Evolutionary conservation across 2,113 vertebrate genomes (phyloP).

Genomic region (Siphamia tubifer): DNA sequence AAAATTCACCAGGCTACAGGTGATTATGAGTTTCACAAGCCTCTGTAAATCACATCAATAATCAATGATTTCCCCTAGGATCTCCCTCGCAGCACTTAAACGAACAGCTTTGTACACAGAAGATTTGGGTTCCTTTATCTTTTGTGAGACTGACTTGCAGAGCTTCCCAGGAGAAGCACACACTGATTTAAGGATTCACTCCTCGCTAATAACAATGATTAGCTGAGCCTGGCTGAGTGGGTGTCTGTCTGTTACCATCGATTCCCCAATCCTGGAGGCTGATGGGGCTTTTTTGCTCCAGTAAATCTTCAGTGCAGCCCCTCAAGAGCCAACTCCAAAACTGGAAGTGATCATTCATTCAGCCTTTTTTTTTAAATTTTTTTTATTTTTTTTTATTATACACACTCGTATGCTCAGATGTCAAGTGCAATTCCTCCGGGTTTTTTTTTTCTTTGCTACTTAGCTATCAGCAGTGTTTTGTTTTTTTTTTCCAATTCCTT

Average conservation of each 20-base stretch:
- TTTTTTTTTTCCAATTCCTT: slow-evolving; percentile 30
- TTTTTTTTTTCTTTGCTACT: not conserved
- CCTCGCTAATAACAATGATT: slow-evolving; percentile 60
- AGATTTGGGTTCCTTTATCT: slow-evolving; percentile 45
- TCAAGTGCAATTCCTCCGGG: not conserved
- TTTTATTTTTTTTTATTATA: not conserved
- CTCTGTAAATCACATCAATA: too few species aligned
- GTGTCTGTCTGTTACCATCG: slow-evolving; percentile 43
- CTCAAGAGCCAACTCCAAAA: slow-evolving; percentile 18
- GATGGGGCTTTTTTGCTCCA: slow-evolving; percentile 26
- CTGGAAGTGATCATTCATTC: slow-evolving; percentile 26
- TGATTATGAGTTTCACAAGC: slow-evolving; percentile 34
- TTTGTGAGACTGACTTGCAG: slow-evolving; percentile 18
- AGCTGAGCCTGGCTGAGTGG: slow-evolving; percentile 39
- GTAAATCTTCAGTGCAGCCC: slow-evolving; percentile 25
- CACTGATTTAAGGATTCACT: slow-evolving; percentile 49
- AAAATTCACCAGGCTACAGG: slow-evolving; percentile 14
- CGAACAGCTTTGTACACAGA: slow-evolving; percentile 15
- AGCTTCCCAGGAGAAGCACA: slow-evolving; percentile 15
- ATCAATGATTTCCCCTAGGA: slow-evolving; percentile 45
- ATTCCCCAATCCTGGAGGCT: slow-evolving; percentile 8
- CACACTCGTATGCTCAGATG: not conserved
- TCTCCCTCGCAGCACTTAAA: slow-evolving; percentile 13
- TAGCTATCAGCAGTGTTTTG: slow-evolving; percentile 3
- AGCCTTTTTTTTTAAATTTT: too few species aligned